Evolutionary conservation across 1,140 invertebrate species (phyloP), one percentile per base, ranked within the genome.

Genomic region (Euura lappo): DNA sequence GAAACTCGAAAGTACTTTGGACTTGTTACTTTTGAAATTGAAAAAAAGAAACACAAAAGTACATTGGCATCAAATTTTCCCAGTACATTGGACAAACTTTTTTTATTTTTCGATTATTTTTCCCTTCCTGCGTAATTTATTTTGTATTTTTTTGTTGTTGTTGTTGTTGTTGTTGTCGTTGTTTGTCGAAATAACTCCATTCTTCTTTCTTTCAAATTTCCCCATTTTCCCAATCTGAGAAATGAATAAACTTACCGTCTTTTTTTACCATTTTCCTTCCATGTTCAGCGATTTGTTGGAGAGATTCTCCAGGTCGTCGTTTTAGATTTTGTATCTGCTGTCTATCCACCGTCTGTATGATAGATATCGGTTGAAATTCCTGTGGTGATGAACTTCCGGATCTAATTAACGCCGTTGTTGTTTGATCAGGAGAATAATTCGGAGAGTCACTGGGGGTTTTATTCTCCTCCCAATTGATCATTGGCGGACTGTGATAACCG

Each of bases 401-500:
- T 68, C 77, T 78, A 70, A 82, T 51, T 51, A 51, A 8, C 11
- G 47, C 47, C 1, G 47, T 51, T 51, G 47, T 76, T 75, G 75
- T 69, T 51, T 75, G 75, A 43, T 77, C 74, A 3, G 82, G 77
- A 10, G 44, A 51, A 66, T 80, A 83, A 74, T 79, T 78, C 11
- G 64, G 73, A 65, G 80, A 77, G 42, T 79, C 79, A 10, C 79
- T 79, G 28, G 28, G 0, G 28, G 28, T 28, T 28, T 28, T 28
- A 69, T 86, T 86, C 68, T 85, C 84, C 66, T 85, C 82, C 85
- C 85, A 86, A 77, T 76, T 81, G 80, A 72, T 80, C 75, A n/a
- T 81, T 76, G 60, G 74, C 45, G 65, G 66, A 67, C 79, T 80
- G 47, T 83, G 78, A 74, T 79, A 86, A 76, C 83, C 85, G 76